Percentiles rank a stretch among this genome's conserved stretches.
Conservation (phyloP, 2,797 vertebrate species). For the Hipposideros larvatus region DNA sequence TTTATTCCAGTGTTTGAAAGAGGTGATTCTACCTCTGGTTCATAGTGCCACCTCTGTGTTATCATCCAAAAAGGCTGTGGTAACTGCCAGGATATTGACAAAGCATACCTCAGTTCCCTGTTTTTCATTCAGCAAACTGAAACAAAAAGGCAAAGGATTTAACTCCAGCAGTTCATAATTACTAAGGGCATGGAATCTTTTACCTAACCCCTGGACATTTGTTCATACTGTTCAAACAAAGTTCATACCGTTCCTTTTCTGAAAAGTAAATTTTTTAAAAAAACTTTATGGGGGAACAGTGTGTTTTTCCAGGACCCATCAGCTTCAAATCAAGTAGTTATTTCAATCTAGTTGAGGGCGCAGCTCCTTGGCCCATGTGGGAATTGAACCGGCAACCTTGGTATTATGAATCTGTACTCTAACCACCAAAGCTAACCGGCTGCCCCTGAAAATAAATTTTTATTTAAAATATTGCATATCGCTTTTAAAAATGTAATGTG, state of each 20-base stretch:
- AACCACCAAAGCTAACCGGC: too few species aligned
- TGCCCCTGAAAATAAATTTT: neutral
- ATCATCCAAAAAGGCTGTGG: neutral
- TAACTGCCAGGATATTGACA: neutral
- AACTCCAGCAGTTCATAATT: slow-evolving; percentile 2
- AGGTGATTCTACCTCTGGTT: neutral
- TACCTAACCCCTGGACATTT: neutral
- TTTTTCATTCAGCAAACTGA: neutral
- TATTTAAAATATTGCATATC: neutral
- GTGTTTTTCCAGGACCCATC: too few species aligned
- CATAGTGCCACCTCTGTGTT: neutral
- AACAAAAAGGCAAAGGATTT: neutral
- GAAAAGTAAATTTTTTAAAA: neutral
- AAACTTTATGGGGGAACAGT: too few species aligned
- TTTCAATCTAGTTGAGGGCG: too few species aligned
- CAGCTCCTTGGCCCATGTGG: too few species aligned
- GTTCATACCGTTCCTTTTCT: neutral
- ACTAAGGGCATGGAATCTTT: neutral
- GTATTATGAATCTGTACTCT: too few species aligned
- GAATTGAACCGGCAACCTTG: too few species aligned
- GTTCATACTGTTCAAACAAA: neutral
- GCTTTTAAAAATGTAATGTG: neutral
- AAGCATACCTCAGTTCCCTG: neutral
- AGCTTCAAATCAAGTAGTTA: too few species aligned
- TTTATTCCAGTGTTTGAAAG: neutral